Conservation (phyloP, 1,140 invertebrate species). For the Drosophila nebulosa region DNA sequence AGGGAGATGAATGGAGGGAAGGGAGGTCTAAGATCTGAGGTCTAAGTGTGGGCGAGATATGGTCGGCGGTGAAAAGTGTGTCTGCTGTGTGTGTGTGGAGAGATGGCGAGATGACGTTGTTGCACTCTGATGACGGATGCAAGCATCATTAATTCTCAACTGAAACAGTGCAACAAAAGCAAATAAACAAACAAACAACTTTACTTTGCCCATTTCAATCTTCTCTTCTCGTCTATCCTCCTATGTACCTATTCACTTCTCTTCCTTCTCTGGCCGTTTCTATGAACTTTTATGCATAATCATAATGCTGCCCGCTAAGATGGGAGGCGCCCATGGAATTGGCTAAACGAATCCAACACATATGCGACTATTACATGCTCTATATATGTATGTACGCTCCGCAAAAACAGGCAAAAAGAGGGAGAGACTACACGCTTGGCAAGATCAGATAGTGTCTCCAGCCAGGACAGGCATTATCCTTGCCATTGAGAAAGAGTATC, state of each 20-base stretch:
- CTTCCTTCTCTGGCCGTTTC: background rate
- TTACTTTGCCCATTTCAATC: background rate
- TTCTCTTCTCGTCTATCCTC: background rate
- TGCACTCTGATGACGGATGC: conserved; percentile 73
- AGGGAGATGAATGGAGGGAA: background rate
- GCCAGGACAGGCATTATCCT: no score
- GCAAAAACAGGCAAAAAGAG: no score
- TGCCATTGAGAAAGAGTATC: background rate
- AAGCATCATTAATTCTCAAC: conserved; percentile 75
- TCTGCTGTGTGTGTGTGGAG: background rate
- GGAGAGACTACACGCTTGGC: no score
- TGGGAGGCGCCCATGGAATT: background rate
- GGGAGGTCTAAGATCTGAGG: conserved; percentile 7
- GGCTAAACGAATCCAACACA: background rate
- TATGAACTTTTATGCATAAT: conserved; percentile 53
- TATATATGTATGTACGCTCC: no score
- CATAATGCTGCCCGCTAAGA: conserved; percentile 22
- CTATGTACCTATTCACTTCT: conserved; percentile 10
- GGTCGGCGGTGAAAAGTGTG: conserved; percentile 24
- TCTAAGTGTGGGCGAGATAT: conserved; percentile 14
- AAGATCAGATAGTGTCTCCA: no score
- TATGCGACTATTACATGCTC: background rate
- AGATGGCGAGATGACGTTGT: conserved; percentile 2
- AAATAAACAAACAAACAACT: conserved; percentile 19
- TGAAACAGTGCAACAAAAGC: conserved; percentile 49